phyloP scores from a whole-genome alignment of 2,888 invertebrate species.

The Doris montereyensis region DNA sequence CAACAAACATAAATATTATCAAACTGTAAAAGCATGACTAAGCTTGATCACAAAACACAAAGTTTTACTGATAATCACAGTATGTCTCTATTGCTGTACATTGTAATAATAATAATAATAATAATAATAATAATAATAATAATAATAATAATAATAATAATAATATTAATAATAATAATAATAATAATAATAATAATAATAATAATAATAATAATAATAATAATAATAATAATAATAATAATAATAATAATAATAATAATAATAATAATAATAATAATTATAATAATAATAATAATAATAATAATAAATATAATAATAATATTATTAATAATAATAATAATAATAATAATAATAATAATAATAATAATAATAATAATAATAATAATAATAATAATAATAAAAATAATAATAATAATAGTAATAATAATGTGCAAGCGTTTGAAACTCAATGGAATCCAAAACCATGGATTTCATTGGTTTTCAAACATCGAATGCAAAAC shows the following conservation, averaged over 20 bases:
- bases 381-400: background rate
- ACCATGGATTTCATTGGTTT: too few relatives aligned
- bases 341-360: background rate
- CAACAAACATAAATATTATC: too few relatives aligned
- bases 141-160: background rate
- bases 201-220: background rate
- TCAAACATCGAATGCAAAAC: too few relatives aligned
- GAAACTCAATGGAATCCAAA: too few relatives aligned
- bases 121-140: background rate
- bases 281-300: background rate
- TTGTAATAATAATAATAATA: background rate
- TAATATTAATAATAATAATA: background rate
- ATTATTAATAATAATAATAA: background rate
- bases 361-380: slow-evolving; percentile 2
- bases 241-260: background rate
- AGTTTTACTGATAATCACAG: too few relatives aligned
- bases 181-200: background rate
- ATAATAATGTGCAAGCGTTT: too few relatives aligned
- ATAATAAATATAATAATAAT: background rate
- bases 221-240: background rate
- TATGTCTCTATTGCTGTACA: too few relatives aligned
- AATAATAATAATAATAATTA: background rate
- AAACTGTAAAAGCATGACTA: too few relatives aligned
- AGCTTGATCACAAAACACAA: too few relatives aligned
- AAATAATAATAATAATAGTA: too few relatives aligned